phyloP scores from a whole-genome alignment of 2,113 vertebrate species.

The Coracopsis vasa region DNA sequence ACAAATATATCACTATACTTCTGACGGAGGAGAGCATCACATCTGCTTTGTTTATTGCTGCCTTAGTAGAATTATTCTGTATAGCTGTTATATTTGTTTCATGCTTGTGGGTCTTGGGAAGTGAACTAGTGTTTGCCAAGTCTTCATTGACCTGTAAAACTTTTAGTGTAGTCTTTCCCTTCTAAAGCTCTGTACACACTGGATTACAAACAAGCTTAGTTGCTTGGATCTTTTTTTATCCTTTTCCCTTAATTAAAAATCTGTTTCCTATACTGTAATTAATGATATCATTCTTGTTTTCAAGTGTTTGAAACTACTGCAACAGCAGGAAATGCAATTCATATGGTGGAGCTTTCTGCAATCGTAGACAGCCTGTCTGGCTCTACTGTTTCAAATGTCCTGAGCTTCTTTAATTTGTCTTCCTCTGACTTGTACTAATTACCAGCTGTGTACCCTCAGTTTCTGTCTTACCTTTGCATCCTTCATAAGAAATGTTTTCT shows the following conservation, averaged over 20 bases:
- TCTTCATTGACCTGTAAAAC: not conserved
- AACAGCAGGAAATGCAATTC: not conserved
- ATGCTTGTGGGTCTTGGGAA: not conserved
- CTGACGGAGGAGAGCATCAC: not conserved
- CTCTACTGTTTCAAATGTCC: not conserved
- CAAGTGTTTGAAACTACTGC: no score
- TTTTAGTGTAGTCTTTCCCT: rapidly evolving
- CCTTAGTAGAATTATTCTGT: not conserved
- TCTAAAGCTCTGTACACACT: not conserved
- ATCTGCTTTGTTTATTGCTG: not conserved
- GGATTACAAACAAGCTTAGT: not conserved
- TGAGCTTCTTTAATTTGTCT: not conserved
- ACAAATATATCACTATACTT: rapidly evolving
- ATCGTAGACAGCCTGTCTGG: not conserved
- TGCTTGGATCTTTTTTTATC: not conserved
- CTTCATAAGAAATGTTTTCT: not conserved
- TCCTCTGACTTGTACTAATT: not conserved
- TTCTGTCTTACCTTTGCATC: not conserved
- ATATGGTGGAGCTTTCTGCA: not conserved
- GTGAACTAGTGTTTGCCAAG: not conserved
- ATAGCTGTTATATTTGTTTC: not conserved
- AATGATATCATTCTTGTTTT: rapidly evolving
- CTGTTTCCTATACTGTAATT: not conserved
- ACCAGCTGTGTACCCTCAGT: not conserved
- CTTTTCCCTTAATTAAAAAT: not conserved